Conservation (phyloP, 2,888 invertebrate species). For the Tiliacea citrago region DNA sequence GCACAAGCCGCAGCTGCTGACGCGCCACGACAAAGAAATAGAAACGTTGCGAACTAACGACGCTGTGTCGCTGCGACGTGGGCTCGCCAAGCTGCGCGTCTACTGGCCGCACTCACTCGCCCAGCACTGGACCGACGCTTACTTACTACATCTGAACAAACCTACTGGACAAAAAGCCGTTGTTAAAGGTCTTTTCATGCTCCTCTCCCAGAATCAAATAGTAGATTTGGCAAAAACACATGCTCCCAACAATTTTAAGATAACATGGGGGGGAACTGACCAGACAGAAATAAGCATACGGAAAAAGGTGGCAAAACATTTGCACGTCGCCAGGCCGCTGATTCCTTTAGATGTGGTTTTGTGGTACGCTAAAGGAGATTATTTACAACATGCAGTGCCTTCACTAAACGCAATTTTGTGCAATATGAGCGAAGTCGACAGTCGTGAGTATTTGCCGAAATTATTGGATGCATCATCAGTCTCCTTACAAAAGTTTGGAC, state of each 20-base stretch:
- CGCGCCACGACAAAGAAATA: slow-evolving; percentile 68
- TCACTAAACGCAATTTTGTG: slow-evolving; percentile 78
- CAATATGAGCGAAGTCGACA: slow-evolving; percentile 71
- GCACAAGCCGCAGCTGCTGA: slow-evolving; percentile 77
- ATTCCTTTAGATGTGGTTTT: slow-evolving; percentile 73
- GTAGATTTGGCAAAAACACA: slow-evolving; percentile 72
- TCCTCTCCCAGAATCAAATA: slow-evolving; percentile 73
- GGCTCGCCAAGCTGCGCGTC: slow-evolving; percentile 77
- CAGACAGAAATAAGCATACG: slow-evolving; percentile 71
- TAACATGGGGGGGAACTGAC: slow-evolving; percentile 77
- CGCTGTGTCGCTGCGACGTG: slow-evolving; percentile 61
- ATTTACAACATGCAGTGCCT: slow-evolving; percentile 78
- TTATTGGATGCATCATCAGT: slow-evolving; percentile 75
- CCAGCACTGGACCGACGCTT: slow-evolving; percentile 70
- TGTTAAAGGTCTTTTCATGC: slow-evolving; percentile 72
- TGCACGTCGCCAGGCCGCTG: slow-evolving; percentile 79
- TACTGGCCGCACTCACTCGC: slow-evolving; percentile 80
- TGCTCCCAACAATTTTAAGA: slow-evolving; percentile 75
- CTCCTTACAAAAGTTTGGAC: slow-evolving; percentile 74
- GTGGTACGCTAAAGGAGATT: slow-evolving; percentile 81
- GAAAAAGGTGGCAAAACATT: slow-evolving; percentile 78
- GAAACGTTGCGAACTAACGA: slow-evolving; percentile 71
- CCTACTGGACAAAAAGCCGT: slow-evolving; percentile 71
- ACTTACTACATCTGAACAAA: slow-evolving; percentile 69
- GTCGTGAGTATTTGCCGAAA: slow-evolving; percentile 62